A percentile compares a stretch with the other conserved stretches of the same genome.
Conservation (phyloP, 2,888 invertebrate genomes). For the Chymomyza procnemis region DNA sequence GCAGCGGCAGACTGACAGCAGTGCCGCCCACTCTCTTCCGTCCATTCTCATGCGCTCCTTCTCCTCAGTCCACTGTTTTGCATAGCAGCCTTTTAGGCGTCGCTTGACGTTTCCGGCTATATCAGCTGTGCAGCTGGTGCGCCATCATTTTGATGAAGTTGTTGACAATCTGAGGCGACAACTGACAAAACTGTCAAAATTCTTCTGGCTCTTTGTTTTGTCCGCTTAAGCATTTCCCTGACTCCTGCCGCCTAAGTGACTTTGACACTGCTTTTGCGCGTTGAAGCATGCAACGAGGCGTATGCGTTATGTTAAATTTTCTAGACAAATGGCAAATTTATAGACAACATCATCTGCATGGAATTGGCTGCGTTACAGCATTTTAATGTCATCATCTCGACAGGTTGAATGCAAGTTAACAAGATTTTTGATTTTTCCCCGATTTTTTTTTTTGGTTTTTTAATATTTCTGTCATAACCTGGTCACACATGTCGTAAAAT, state of each 20-base stretch:
- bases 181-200: background rate
- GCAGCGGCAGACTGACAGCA: slow-evolving; percentile 12
- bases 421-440: background rate
- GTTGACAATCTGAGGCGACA: slow-evolving; percentile 17
- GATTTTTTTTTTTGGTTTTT: background rate
- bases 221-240: slow-evolving; percentile 24
- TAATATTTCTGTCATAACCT: background rate
- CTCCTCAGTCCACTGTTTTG: background rate
- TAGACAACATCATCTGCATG: slow-evolving; percentile 37
- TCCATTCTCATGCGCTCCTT: background rate
- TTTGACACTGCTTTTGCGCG: background rate
- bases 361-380: background rate
- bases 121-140: slow-evolving; percentile 71
- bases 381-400: background rate
- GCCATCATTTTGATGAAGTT: slow-evolving; percentile 75
- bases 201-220: background rate
- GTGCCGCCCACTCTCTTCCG: background rate
- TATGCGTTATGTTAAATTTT: slow-evolving; percentile 18
- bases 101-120: slow-evolving; percentile 50
- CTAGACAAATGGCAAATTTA: slow-evolving; percentile 66
- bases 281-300: background rate
- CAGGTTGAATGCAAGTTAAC: background rate
- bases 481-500: slow-evolving; percentile 16
- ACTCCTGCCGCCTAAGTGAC: background rate
- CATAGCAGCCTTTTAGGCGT: slow-evolving; percentile 9